These are phyloP conservation scores for Andricus grossulariae DNA, from an alignment of 1,140 invertebrate species.

Conservation along the genomic window DNA sequence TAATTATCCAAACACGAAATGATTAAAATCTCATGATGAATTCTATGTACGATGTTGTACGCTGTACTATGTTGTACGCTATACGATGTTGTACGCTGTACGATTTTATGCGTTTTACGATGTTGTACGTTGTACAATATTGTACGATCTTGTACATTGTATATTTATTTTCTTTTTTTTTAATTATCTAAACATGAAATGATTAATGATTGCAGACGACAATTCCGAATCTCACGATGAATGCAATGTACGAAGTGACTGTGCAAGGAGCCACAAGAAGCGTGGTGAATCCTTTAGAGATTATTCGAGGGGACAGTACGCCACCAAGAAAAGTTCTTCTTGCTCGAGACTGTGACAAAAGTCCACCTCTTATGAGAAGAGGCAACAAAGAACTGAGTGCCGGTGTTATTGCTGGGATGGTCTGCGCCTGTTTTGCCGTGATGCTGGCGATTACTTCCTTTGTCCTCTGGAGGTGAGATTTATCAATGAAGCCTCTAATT, in stretches of 20 bases:
- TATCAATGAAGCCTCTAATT: conserved; percentile 24
- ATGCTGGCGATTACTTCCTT: conserved; percentile 83
- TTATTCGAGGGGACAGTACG: conserved; percentile 82
- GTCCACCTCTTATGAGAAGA: conserved; percentile 76
- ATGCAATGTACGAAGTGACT: conserved; percentile 85
- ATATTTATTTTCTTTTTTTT: neutral
- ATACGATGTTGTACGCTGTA: conserved; percentile 64
- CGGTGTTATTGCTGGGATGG: conserved; percentile 83
- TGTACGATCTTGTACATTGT: too few relatives aligned
- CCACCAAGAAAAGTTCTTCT: conserved; percentile 80
- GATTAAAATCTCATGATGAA: too few relatives aligned
- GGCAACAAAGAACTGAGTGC: conserved; percentile 81
- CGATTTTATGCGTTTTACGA: too few relatives aligned
- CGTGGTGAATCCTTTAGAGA: conserved; percentile 79
- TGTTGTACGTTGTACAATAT: too few relatives aligned
- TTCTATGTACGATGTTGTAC: too few relatives aligned
- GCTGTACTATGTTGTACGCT: too few relatives aligned
- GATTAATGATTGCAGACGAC: conserved; percentile 78
- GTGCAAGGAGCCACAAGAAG: conserved; percentile 84
- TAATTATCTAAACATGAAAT: neutral
- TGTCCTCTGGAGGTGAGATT: conserved; percentile 85
- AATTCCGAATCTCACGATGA: conserved; percentile 84
- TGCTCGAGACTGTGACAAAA: conserved; percentile 82
- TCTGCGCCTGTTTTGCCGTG: conserved; percentile 84
- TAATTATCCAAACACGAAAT: too few relatives aligned